Percentiles rank a stretch among this genome's conserved stretches.
These are phyloP conservation scores for Synanthedon tipuliformis DNA, from an alignment of 2,888 invertebrate species.

Conservation along the genomic window DNA sequence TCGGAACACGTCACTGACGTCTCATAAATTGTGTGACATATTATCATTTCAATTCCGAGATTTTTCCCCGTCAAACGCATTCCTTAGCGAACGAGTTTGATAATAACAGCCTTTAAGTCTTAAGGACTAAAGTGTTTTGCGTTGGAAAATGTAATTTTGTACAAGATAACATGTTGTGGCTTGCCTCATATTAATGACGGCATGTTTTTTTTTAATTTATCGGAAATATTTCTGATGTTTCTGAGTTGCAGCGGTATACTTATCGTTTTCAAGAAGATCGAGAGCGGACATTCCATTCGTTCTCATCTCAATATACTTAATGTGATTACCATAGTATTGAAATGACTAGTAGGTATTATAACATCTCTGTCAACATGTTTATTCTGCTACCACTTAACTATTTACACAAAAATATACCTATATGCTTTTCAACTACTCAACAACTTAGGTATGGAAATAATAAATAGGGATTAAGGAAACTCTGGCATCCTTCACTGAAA, in stretches of 20 bases:
- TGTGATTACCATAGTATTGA: too few species aligned
- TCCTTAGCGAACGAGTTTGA: slow-evolving; percentile 7
- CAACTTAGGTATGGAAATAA: too few species aligned
- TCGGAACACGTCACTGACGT: slow-evolving; percentile 47
- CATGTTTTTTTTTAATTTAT: slow-evolving; percentile 44
- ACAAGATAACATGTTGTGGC: slow-evolving; percentile 36
- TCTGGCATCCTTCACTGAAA: too few species aligned
- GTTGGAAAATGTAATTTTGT: slow-evolving; percentile 17
- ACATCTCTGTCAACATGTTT: too few species aligned
- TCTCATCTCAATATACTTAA: background rate
- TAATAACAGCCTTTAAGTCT: slow-evolving; percentile 18
- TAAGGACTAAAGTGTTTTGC: slow-evolving; percentile 20
- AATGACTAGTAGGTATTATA: too few species aligned
- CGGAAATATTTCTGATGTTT: slow-evolving; percentile 29
- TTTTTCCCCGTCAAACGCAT: slow-evolving; percentile 18
- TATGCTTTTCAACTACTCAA: too few species aligned
- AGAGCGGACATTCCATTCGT: background rate
- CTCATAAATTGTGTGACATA: slow-evolving; percentile 64
- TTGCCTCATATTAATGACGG: slow-evolving; percentile 54
- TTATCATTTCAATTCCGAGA: slow-evolving; percentile 52
- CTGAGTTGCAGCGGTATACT: slow-evolving; percentile 6
- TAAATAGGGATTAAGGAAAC: too few species aligned
- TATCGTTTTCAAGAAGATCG: slow-evolving; percentile 12
- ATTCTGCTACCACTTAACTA: too few species aligned
- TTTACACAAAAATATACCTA: too few species aligned